Evolutionary conservation across 2,797 vertebrate species (phyloP), one percentile per base, ranked within the genome.

Genomic region (Mormyrops boulengeri): DNA sequence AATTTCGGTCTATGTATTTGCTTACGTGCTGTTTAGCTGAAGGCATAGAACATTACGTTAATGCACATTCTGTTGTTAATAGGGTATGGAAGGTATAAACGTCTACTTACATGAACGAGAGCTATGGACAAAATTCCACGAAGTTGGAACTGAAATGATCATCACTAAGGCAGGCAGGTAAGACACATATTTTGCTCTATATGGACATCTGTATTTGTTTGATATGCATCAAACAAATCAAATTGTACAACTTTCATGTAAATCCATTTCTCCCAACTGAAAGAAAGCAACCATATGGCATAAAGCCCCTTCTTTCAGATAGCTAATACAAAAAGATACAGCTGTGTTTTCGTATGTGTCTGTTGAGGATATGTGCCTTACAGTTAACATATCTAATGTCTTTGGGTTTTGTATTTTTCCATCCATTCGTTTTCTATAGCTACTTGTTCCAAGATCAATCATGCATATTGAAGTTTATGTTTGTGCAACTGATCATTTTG

Each of bases 101-200:
- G 97, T 99, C 88, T 97, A 97, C 92, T 95, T 99, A 87, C 98
- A 99, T 34, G 98, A 98, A 91, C 94, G 97, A 86, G 98, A 99
- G 88, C 94, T 99, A 88, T 99, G 98, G 98, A 95, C 96, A 53
- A 98, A 97, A 93, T 99, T 99, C 93, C 97, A 99, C 89, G 97
- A 98, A 92, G 98, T 98, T 89, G 97, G 97, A 89, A 99, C 98
- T 0, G 98, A 99, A 92, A 99, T 99, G 98, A 99, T 99, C 91
- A 99, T 99, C 91, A 99, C 98, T 34, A 99, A 99, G 90, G 98
- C 98, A 9, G 98, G 98, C 92, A 96, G 98, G 98, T 99, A 95
- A 95, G 89, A 86, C 53, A 8, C 57, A 17, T 49, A 12, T 50
- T 86, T 34, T 66, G 87, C n/a, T 60, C 14, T 30, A 52, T 26